phyloP scores from a whole-genome alignment of 2,797 vertebrate species.

The Simalia tracyae region DNA sequence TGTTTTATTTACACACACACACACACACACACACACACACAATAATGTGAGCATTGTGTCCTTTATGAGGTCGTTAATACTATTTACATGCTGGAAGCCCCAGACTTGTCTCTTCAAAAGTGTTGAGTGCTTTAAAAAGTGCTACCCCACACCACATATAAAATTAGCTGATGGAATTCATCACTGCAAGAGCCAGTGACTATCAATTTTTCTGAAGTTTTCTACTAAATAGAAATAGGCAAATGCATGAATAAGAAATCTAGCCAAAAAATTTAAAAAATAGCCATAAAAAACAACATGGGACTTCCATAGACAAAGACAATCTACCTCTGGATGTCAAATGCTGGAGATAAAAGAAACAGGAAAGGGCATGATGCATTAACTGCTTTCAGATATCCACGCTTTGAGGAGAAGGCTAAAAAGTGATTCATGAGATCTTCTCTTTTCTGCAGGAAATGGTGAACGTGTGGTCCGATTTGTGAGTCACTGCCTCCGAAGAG shows the following conservation, averaged over 20 bases:
- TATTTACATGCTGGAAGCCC: background rate
- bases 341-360: background rate
- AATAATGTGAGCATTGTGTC: background rate
- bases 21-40: background rate
- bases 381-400: too few species aligned
- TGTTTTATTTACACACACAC: too few species aligned
- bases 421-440: too few species aligned
- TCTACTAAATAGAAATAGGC: background rate
- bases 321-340: background rate
- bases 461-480: constrained; percentile 12
- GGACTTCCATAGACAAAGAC: background rate
- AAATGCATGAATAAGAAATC: background rate
- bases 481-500: constrained; percentile 37
- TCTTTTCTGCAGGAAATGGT: background rate
- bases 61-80: background rate
- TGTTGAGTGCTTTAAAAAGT: background rate
- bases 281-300: background rate
- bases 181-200: background rate
- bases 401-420: background rate
- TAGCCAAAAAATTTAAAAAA: background rate
- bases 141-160: background rate
- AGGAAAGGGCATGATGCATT: background rate
- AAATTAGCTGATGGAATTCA: background rate
- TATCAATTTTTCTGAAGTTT: background rate
- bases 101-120: background rate